phyloP scores from a whole-genome alignment of 2,113 vertebrate species.

The Otocyon megalotis region DNA sequence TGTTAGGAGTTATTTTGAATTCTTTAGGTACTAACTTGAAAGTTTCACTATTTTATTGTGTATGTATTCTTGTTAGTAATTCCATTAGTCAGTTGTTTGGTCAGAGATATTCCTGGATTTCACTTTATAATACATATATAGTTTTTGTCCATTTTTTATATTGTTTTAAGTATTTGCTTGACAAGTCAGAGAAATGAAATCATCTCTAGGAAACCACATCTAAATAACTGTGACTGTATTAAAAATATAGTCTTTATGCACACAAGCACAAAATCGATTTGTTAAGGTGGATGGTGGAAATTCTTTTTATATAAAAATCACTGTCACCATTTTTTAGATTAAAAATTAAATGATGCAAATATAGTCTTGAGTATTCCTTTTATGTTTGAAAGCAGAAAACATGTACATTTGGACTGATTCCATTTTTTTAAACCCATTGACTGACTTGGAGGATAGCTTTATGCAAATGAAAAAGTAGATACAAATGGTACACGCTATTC shows the following conservation, averaged over 20 bases:
- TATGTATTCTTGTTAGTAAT: conserved; percentile 32
- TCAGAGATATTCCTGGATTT: background rate
- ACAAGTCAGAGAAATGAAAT: conserved; percentile 31
- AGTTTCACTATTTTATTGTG: background rate
- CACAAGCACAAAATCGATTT: conserved; percentile 8
- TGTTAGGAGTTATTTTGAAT: conserved; percentile 44
- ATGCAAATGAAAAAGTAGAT: background rate
- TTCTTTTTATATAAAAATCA: conserved; percentile 38
- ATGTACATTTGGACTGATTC: background rate
- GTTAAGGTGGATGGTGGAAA: conserved; percentile 10
- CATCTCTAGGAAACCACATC: background rate
- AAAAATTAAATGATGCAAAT: conserved; percentile 48
- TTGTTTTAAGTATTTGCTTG: conserved; percentile 42
- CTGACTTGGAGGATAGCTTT: background rate
- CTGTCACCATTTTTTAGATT: background rate
- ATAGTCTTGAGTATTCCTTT: conserved; percentile 41
- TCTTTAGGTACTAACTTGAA: conserved; percentile 46
- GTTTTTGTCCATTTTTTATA: background rate
- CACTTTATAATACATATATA: background rate
- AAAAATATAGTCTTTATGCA: background rate
- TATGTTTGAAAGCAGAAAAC: conserved; percentile 42
- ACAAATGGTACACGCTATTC: background rate
- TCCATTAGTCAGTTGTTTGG: conserved; percentile 1
- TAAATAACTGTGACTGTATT: conserved; percentile 32
- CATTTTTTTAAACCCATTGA: background rate